Evolutionary conservation across 2,797 vertebrate genomes (phyloP).

Genomic region (Xenops minutus): DNA sequence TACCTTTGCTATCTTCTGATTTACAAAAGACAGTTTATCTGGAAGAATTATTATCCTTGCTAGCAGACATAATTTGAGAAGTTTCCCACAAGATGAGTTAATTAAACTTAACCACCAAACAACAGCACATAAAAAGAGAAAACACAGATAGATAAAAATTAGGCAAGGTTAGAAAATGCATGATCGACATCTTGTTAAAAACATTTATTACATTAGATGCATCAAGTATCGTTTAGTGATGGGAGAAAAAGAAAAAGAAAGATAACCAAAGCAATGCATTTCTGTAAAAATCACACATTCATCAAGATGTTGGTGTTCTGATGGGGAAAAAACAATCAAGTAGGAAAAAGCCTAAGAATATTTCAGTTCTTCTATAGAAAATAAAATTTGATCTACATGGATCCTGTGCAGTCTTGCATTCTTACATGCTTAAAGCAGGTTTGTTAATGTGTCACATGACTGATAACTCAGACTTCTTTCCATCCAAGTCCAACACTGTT

Average conservation of each 20-base stretch:
- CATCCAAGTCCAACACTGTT: background rate
- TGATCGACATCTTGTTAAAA: background rate
- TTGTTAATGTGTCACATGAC: background rate
- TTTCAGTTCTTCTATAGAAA: background rate
- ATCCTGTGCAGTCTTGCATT: background rate
- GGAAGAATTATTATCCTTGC: background rate
- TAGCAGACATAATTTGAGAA: background rate
- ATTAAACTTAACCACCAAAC: background rate
- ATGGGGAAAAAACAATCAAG: background rate
- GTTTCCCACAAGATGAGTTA: background rate
- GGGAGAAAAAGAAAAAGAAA: background rate
- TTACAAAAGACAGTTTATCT: background rate
- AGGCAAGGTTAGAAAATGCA: background rate
- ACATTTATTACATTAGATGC: background rate
- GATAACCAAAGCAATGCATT: background rate
- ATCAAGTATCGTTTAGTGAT: background rate
- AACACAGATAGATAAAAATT: background rate
- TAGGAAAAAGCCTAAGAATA: background rate
- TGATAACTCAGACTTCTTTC: background rate
- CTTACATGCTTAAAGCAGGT: background rate
- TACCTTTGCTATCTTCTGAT: background rate
- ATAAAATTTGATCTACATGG: background rate
- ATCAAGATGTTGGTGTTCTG: background rate
- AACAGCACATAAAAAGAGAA: background rate
- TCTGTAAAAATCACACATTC: background rate